Evolutionary conservation across 2,888 invertebrate genomes (phyloP).

Genomic region (Volucella zonaria): DNA sequence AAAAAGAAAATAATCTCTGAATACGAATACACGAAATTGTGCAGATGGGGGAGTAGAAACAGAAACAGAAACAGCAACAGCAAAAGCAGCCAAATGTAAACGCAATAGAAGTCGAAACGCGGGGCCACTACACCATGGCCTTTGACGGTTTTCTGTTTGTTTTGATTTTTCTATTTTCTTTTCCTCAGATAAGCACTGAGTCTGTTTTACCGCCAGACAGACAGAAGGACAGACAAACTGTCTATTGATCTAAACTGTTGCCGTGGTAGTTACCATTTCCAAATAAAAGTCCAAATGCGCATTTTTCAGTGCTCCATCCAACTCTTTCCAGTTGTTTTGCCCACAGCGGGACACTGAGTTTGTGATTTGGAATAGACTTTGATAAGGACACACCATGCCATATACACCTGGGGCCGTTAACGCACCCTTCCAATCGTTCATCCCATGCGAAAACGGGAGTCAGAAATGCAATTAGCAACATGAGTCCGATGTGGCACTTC

Average conservation of each 20-base stretch:
- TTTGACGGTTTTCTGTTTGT: constrained; percentile 60
- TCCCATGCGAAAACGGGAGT: constrained; percentile 46
- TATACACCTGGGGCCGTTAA: too few relatives aligned
- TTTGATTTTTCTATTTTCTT: constrained; percentile 25
- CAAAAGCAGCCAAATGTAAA: constrained; percentile 15
- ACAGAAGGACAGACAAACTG: constrained; percentile 59
- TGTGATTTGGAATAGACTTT: constrained; percentile 25
- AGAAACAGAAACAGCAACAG: constrained; percentile 8
- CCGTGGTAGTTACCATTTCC: constrained; percentile 36
- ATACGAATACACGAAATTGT: constrained; percentile 32
- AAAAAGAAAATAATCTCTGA: constrained; percentile 62
- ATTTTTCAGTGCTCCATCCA: constrained; percentile 10
- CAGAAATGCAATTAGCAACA: constrained; percentile 72
- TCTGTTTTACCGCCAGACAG: constrained; percentile 48
- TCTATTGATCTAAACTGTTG: constrained; percentile 69
- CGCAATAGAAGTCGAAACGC: constrained; percentile 45
- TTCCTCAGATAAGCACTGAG: too few relatives aligned
- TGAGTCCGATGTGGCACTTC: constrained; percentile 58
- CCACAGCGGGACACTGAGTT: constrained; percentile 51
- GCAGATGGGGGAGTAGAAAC: constrained; percentile 5
- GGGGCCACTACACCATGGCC: constrained; percentile 42
- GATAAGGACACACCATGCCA: constrained; percentile 35
- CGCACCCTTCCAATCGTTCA: constrained; percentile 18
- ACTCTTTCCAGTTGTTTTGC: constrained; percentile 12
- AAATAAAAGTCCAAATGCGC: constrained; percentile 22